Conservation (phyloP, 2,888 invertebrate species). For the Coleophora deauratella region DNA sequence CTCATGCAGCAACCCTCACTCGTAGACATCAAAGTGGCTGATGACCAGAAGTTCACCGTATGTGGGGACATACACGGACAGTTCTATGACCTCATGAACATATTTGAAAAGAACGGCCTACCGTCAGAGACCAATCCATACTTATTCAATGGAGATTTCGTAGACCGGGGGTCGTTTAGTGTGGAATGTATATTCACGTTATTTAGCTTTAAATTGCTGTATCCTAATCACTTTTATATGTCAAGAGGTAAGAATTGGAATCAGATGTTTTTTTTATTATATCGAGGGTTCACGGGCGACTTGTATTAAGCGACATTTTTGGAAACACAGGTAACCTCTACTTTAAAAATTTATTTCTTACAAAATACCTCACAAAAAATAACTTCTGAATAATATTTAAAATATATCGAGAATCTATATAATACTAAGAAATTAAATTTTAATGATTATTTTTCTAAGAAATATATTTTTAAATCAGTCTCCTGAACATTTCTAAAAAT, state of each 20-base stretch:
- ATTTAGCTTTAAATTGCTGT: slow-evolving; percentile 96
- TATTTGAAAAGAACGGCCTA: slow-evolving; percentile 96
- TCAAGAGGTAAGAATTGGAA: slow-evolving; percentile 85
- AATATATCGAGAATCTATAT: too few species aligned
- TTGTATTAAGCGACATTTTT: too few species aligned
- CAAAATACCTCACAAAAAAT: too few species aligned
- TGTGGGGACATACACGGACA: slow-evolving; percentile 99
- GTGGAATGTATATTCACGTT: slow-evolving; percentile 99
- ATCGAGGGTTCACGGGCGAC: too few species aligned
- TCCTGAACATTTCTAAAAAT: too few species aligned
- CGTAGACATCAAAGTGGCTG: slow-evolving; percentile 90
- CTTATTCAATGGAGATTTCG: slow-evolving; percentile 99
- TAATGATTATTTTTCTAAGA: too few species aligned
- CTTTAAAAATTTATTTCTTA: too few species aligned
- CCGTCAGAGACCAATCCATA: slow-evolving; percentile 97
- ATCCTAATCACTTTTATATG: slow-evolving; percentile 97
- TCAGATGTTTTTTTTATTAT: not conserved
- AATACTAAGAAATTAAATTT: too few species aligned
- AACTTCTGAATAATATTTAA: too few species aligned
- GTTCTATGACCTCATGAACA: slow-evolving; percentile 98
- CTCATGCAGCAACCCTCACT: slow-evolving; percentile 90
- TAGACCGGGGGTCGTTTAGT: slow-evolving; percentile 98
- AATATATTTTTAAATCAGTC: too few species aligned
- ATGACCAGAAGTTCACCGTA: slow-evolving; percentile 94
- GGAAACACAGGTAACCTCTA: too few species aligned